Conservation (phyloP, 1,140 invertebrate genomes). For the Bombus terrestris region DNA sequence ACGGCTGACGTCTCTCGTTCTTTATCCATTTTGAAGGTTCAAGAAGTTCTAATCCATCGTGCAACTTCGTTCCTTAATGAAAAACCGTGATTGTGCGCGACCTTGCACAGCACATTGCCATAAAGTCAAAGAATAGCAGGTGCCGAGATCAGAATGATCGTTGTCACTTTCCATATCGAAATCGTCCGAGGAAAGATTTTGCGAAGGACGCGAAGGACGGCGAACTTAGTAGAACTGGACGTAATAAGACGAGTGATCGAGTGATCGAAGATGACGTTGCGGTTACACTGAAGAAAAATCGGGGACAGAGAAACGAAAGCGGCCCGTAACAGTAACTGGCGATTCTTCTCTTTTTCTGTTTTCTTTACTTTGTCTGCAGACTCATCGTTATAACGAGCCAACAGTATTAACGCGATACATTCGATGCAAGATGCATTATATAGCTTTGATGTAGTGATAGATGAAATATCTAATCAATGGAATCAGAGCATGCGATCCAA, state of each 20-base stretch:
- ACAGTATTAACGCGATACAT: conserved; percentile 20
- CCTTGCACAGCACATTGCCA: neutral
- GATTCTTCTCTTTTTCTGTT: too few relatives aligned
- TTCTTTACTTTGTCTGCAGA: neutral
- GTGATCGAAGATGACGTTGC: conserved; percentile 57
- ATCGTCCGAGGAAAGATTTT: conserved; percentile 19
- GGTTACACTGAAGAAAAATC: conserved; percentile 21
- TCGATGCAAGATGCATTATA: neutral
- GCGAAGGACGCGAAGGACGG: conserved; percentile 8
- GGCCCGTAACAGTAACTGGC: conserved; percentile 46
- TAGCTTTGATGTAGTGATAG: neutral
- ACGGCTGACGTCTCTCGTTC: conserved; percentile 29
- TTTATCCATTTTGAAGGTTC: conserved; percentile 28
- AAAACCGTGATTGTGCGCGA: conserved; percentile 53
- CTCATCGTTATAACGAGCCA: conserved; percentile 58
- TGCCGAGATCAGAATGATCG: conserved; percentile 6
- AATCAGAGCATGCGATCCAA: conserved; percentile 19
- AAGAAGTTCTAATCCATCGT: conserved; percentile 59
- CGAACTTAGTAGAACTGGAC: conserved; percentile 27
- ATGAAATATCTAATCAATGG: conserved; percentile 28
- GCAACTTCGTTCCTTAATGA: conserved; percentile 42
- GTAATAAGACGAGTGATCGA: conserved; percentile 48
- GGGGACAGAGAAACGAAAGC: conserved; percentile 39
- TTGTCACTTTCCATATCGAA: conserved; percentile 50
- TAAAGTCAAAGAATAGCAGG: conserved; percentile 44